phyloP scores from a whole-genome alignment of 2,113 vertebrate genomes.

The Platysternon megacephalum region DNA sequence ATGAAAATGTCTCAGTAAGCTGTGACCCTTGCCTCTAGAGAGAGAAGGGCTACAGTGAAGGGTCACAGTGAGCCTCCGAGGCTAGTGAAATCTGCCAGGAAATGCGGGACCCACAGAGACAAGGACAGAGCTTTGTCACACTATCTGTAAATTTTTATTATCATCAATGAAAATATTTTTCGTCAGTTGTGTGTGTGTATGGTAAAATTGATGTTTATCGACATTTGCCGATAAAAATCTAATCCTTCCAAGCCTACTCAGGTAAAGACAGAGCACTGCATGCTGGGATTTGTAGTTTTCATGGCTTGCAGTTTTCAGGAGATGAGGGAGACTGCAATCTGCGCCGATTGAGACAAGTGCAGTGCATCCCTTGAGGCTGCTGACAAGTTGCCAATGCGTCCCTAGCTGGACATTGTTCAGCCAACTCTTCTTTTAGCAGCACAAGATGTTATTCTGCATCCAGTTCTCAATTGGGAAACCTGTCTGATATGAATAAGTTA shows the following conservation, averaged over 20 bases:
- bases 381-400: rapidly evolving
- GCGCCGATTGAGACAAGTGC: neutral
- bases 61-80: no score
- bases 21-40: no score
- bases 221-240: neutral
- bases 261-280: neutral
- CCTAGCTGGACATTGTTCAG: rapidly evolving
- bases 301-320: neutral
- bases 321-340: neutral
- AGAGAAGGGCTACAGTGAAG: no score
- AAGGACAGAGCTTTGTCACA: no score
- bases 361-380: neutral
- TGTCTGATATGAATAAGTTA: rapidly evolving
- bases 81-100: no score
- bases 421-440: rapidly evolving
- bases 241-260: neutral
- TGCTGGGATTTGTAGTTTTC: neutral
- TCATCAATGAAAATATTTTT: neutral
- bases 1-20: no score
- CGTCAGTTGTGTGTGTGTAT: neutral
- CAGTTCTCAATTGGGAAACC: neutral
- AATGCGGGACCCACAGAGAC: no score
- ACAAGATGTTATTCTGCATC: neutral
- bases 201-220: neutral
- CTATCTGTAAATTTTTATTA: neutral